A percentile compares a stretch with the other conserved stretches of the same genome.
Evolutionary conservation across 2,797 vertebrate species (phyloP).

Genomic region (Macroramphosus scolopax): DNA sequence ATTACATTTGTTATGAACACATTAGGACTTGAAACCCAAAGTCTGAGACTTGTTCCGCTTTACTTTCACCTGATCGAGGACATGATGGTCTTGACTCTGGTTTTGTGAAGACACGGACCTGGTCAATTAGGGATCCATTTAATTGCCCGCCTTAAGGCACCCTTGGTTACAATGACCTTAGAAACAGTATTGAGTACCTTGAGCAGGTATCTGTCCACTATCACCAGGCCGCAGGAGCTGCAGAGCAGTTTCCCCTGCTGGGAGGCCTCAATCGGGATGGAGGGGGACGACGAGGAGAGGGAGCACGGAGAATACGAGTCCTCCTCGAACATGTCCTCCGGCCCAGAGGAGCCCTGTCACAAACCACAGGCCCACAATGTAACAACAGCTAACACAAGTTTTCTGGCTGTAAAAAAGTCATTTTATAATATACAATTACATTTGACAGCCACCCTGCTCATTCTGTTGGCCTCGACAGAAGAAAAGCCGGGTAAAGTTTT

Average conservation of each 20-base stretch:
- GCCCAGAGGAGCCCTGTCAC: conserved; percentile 70
- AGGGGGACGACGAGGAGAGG: conserved; percentile 77
- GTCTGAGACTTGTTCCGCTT: no score
- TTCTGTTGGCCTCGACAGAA: no score
- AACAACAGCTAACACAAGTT: not conserved
- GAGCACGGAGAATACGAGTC: conserved; percentile 85
- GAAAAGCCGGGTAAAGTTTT: no score
- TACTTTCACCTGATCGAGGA: no score
- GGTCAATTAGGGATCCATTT: no score
- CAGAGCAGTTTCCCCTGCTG: conserved; percentile 80
- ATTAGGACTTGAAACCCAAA: no score
- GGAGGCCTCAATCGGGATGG: conserved; percentile 62
- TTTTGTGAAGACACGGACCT: no score
- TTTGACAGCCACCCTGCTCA: no score
- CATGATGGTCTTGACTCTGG: no score
- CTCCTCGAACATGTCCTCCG: conserved; percentile 86
- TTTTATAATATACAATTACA: not conserved
- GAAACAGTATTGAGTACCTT: conserved; percentile 83
- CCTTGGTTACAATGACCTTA: no score
- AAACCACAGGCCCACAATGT: not conserved
- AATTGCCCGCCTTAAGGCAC: no score
- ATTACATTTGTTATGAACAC: no score
- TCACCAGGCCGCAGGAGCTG: conserved; percentile 88
- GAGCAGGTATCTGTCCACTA: conserved; percentile 92
- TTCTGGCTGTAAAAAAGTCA: not conserved